Evolutionary conservation across 2,797 vertebrate genomes (phyloP).

Genomic region (Acrossocheilus wenchowensis): DNA sequence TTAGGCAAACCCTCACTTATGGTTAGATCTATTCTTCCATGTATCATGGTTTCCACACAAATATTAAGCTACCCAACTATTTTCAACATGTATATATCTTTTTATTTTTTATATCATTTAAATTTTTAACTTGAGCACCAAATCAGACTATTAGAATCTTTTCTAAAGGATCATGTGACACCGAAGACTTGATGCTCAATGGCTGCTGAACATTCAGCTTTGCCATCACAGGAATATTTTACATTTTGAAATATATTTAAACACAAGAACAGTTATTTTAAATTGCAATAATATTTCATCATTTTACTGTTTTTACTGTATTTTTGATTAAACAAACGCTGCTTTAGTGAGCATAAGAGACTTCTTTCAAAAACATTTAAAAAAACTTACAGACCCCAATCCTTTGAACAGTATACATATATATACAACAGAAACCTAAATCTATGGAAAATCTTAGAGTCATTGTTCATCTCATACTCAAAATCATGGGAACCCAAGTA

Average conservation of each 20-base stretch:
- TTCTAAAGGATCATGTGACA: not conserved
- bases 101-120: not conserved
- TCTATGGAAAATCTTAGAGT: slow-evolving; percentile 44
- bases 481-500: slow-evolving; percentile 70
- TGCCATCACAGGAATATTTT: not conserved
- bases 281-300: not conserved
- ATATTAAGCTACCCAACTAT: not conserved
- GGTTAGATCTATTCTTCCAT: not conserved
- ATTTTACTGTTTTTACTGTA: not conserved
- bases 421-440: not conserved
- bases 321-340: not conserved
- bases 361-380: not conserved
- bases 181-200: not conserved
- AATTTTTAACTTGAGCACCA: not conserved
- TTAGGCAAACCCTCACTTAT: not conserved
- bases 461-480: slow-evolving; percentile 71
- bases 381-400: not conserved
- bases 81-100: not conserved
- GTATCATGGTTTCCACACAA: not conserved
- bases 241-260: not conserved
- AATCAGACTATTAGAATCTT: not conserved
- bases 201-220: not conserved
- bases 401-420: not conserved
- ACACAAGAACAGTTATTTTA: not conserved
- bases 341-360: not conserved